phyloP scores from a whole-genome alignment of 1,140 invertebrate genomes.

The Ips nitidus region DNA sequence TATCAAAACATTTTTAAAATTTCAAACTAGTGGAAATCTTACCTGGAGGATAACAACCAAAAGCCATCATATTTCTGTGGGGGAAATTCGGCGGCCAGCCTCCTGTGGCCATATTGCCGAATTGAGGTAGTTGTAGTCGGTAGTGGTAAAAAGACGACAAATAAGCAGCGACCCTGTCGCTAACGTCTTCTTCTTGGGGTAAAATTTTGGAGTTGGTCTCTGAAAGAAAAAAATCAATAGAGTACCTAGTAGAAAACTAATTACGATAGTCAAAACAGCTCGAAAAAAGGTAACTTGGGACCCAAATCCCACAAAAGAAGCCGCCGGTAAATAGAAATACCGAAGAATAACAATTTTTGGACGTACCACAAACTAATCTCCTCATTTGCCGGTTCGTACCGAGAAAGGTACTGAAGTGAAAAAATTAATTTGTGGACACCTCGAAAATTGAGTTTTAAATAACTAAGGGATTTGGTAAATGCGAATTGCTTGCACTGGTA shows the following conservation, averaged over 20 bases:
- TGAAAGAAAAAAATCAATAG: constrained; percentile 6
- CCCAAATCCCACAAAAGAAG: constrained; percentile 7
- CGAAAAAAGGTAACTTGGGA: neutral
- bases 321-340: constrained; percentile 6
- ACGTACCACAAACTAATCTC: neutral
- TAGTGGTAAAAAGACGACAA: too few relatives aligned
- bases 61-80: too few relatives aligned
- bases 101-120: too few relatives aligned
- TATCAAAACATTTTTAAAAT: too few relatives aligned
- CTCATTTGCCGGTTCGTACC: constrained; percentile 10
- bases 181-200: constrained; percentile 15
- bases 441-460: too few relatives aligned
- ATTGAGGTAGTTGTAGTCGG: too few relatives aligned
- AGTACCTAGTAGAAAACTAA: too few relatives aligned
- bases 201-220: constrained; percentile 18
- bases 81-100: too few relatives aligned
- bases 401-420: constrained; percentile 25
- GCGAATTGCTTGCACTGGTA: too few relatives aligned
- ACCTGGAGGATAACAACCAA: too few relatives aligned
- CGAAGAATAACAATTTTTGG: constrained; percentile 11
- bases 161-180: neutral
- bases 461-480: neutral
- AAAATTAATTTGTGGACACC: constrained; percentile 10
- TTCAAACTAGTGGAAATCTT: too few relatives aligned
- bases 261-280: neutral